phyloP scores from a whole-genome alignment of 2,797 vertebrate genomes.

The Tragopan temminckii region DNA sequence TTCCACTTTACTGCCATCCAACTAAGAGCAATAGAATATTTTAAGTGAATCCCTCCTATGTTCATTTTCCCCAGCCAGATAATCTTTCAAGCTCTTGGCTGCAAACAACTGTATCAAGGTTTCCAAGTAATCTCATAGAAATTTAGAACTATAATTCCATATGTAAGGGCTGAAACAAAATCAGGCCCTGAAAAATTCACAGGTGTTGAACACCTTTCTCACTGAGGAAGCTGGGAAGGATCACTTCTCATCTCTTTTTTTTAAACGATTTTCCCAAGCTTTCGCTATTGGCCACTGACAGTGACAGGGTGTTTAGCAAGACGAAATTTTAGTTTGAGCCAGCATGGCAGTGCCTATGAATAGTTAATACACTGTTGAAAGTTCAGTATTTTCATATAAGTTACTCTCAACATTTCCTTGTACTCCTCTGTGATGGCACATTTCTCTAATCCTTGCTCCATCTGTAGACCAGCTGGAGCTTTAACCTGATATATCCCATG shows the following conservation, averaged over 20 bases:
- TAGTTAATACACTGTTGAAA: slow-evolving; percentile 40
- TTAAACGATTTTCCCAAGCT: not conserved
- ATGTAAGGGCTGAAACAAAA: not conserved
- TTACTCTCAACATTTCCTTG: slow-evolving; percentile 15
- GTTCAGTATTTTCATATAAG: slow-evolving; percentile 23
- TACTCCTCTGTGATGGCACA: slow-evolving; percentile 8
- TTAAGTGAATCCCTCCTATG: rapidly evolving
- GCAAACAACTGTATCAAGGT: not conserved
- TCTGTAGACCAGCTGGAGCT: slow-evolving; percentile 49
- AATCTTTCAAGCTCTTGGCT: not conserved
- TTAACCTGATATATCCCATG: not conserved
- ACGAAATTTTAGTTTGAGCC: not conserved
- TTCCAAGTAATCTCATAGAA: not conserved
- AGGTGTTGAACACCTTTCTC: not conserved
- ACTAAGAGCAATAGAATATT: not conserved
- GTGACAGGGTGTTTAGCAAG: not conserved
- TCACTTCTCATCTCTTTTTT: not conserved
- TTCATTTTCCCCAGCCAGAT: not conserved
- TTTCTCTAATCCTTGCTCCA: slow-evolving; percentile 39
- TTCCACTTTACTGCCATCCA: not conserved
- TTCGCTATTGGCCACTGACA: not conserved
- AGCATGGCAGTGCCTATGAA: slow-evolving; percentile 9
- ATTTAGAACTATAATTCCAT: not conserved
- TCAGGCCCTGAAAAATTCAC: not conserved
- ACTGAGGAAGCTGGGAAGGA: not conserved